Base-by-base conservation (phyloP, 2,113 vertebrate genomes). In the Hippopotamus amphibius region DNA sequence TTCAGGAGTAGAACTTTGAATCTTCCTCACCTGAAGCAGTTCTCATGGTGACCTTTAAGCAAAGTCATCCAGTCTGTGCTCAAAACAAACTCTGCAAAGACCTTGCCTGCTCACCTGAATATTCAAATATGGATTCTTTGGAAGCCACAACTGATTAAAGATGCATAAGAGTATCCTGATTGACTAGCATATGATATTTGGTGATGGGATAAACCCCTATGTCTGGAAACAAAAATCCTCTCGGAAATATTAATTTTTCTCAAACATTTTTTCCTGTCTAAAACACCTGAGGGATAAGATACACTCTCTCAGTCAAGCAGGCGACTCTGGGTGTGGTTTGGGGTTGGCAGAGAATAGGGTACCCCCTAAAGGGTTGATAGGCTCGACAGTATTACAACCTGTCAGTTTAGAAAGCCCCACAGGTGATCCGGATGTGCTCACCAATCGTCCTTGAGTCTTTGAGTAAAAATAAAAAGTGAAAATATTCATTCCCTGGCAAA, bases 211-310 rank as follows among this genome's bases (percentile, higher is more conserved):
- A 61, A 16, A 3, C 48, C 6, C 17, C 5, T 80, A 22, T 55
- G 81, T 87, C 86, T 77, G 50, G 21, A 97, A 88, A 88, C 72
- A 65, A 63, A 94, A 77, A 66, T 83, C 22, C n/a, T 53, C 30
- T 71, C 55, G 93, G n/a, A 83, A 90, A 80, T 69, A 53, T 14
- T 28, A 53, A 43, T 61, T 72, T 43, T 43, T 68, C 57, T 61
- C 66, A 57, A 81, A 26, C 13, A 37, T 65, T 59, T 81, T 77
- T 71, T 71, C 46, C 93, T 80, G 7, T 61, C n/a, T n/a, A 19
- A 77, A 88, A 93, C 57, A 66, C 17, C 30, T 55, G 37, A 83
- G 7, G 13, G 41, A 19, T 63, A 90, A 82, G 46, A 76, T 10
- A 74, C 2, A 76, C 11, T 48, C 53, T 57, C 48, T 80, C 28